phyloP scores from a whole-genome alignment of 2,888 invertebrate species.

The Epinotia nisella region DNA sequence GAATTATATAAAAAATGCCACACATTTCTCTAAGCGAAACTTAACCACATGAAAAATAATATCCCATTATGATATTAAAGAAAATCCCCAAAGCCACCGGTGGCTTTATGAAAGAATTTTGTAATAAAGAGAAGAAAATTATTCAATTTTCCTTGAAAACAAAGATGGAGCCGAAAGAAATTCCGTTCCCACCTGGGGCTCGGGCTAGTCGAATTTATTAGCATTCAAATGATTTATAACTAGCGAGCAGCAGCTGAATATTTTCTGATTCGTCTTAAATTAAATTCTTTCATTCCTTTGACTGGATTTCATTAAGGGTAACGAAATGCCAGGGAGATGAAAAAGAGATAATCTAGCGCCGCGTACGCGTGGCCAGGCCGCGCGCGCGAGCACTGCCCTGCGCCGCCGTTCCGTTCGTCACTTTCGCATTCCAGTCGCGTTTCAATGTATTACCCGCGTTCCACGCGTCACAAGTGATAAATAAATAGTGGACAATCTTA shows the following conservation, averaged over 20 bases:
- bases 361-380: conserved; percentile 47
- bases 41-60: conserved; percentile 73
- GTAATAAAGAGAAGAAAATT: conserved; percentile 80
- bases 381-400: conserved; percentile 6
- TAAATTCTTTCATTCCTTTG: conserved; percentile 84
- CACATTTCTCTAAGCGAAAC: conserved; percentile 52
- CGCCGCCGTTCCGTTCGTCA: background rate
- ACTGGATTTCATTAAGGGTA: conserved; percentile 82
- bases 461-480: no score
- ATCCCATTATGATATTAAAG: conserved; percentile 80
- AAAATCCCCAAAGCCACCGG: conserved; percentile 75
- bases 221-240: conserved; percentile 85
- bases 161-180: conserved; percentile 79
- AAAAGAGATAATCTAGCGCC: conserved; percentile 76
- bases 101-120: conserved; percentile 81
- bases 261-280: conserved; percentile 84
- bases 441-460: no score
- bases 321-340: conserved; percentile 77
- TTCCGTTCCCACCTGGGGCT: conserved; percentile 79
- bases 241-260: conserved; percentile 83
- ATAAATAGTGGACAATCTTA: no score
- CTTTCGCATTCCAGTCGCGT: no score
- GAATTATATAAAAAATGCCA: conserved; percentile 35
- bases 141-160: conserved; percentile 79
- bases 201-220: conserved; percentile 83